Evolutionary conservation across 2,113 vertebrate genomes (phyloP).

Genomic region (Meleagris gallopavo): DNA sequence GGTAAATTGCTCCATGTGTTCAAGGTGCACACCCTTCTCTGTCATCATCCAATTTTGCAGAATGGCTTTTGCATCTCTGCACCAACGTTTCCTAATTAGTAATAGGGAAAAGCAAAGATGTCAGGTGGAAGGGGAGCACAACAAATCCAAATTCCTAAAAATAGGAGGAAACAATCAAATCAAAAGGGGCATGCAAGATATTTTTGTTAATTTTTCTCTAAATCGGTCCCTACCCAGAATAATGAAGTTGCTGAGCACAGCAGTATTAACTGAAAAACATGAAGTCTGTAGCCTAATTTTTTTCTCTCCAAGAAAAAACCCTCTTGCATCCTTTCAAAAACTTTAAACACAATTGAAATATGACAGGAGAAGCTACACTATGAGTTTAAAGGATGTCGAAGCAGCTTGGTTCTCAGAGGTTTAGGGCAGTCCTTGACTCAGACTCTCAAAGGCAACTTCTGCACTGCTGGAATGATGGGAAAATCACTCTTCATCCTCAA

Average conservation of each 20-base stretch:
- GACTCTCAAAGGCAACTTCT: neutral
- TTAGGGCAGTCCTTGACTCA: neutral
- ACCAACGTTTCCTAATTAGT: neutral
- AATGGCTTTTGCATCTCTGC: neutral
- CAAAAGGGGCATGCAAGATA: neutral
- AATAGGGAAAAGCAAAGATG: neutral
- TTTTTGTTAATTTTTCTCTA: neutral
- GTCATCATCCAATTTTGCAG: neutral
- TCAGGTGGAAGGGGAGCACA: rapidly evolving
- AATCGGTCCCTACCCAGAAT: neutral
- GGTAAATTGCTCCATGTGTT: neutral
- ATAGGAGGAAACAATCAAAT: neutral
- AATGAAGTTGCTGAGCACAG: neutral
- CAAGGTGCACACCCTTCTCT: neutral
- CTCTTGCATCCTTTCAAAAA: neutral
- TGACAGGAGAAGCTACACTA: neutral
- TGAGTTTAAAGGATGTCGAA: neutral
- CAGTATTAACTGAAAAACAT: neutral
- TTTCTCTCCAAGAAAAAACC: neutral
- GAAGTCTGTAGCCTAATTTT: neutral
- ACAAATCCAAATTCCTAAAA: neutral
- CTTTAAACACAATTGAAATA: neutral
- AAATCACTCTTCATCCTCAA: neutral
- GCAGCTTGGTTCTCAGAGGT: neutral
- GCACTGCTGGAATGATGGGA: neutral